Evolutionary conservation across 1,140 invertebrate genomes (phyloP).

Genomic region (Drosophila nigrodunni): DNA sequence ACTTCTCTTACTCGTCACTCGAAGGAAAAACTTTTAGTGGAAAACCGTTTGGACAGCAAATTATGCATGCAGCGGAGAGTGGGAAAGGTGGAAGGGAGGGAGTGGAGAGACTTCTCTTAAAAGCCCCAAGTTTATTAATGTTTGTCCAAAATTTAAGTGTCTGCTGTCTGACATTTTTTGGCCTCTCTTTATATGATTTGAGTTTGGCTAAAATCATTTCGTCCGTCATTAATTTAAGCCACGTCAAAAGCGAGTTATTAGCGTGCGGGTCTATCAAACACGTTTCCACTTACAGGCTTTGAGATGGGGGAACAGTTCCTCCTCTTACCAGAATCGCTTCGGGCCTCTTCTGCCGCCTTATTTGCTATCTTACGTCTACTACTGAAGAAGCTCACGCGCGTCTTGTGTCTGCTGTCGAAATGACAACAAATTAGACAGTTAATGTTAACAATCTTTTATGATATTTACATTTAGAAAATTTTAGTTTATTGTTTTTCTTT

Average conservation of each 20-base stretch:
- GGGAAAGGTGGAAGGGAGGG: background rate
- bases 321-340: conserved; percentile 43
- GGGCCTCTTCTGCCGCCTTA: conserved; percentile 61
- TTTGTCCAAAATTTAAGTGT: conserved; percentile 77
- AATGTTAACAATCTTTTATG: conserved; percentile 81
- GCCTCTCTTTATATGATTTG: conserved; percentile 57
- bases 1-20: conserved; percentile 29
- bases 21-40: conserved; percentile 68
- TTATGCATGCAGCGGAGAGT: conserved; percentile 68
- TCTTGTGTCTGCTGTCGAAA: conserved; percentile 61
- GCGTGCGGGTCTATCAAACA: conserved; percentile 74
- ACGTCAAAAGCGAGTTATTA: conserved; percentile 79
- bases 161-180: conserved; percentile 43
- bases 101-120: conserved; percentile 39
- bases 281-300: conserved; percentile 50
- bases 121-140: conserved; percentile 78
- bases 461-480: conserved; percentile 79
- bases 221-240: conserved; percentile 73
- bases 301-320: background rate
- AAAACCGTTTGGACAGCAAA: conserved; percentile 68
- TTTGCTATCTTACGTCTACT: conserved; percentile 17
- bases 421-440: conserved; percentile 83
- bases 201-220: conserved; percentile 79
- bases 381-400: conserved; percentile 21
- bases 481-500: conserved; percentile 48